Conservation (phyloP, 92 coral and sea anemone species). For the Chrysogorgia sp. region DNA sequence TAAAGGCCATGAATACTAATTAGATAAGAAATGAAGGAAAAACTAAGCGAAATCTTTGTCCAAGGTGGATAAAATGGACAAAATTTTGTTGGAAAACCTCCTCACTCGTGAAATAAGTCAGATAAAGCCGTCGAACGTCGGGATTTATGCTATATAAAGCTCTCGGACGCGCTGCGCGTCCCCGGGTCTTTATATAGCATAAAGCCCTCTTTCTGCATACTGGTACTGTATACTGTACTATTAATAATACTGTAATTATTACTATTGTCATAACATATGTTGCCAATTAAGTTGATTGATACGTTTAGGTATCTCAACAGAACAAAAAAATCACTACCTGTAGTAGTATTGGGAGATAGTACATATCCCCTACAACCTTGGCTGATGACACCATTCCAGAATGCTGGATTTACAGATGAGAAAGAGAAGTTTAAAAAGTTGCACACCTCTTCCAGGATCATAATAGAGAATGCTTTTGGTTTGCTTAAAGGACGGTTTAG, state of each 20-base stretch:
- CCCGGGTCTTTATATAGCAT: no score
- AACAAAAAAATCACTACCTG: not conserved
- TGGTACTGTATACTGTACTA: not conserved
- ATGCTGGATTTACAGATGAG: not conserved
- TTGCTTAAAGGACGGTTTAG: constrained; percentile 10
- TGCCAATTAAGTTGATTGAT: not conserved
- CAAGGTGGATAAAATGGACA: no score
- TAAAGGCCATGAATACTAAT: no score
- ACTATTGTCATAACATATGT: not conserved
- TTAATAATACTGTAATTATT: no score
- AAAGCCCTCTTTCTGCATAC: no score
- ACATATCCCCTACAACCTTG: not conserved
- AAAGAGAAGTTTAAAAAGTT: not conserved
- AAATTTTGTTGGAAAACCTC: no score
- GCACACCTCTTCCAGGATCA: not conserved
- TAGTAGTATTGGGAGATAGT: constrained; percentile 23
- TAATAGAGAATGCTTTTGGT: constrained; percentile 27
- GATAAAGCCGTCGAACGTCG: no score
- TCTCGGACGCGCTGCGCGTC: no score
- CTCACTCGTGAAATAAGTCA: no score
- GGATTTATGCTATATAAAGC: no score
- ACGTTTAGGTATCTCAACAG: constrained; percentile 15
- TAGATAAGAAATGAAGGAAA: no score
- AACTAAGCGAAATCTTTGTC: no score
- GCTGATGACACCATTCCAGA: not conserved